Evolutionary conservation across 2,797 vertebrate genomes (phyloP).

Genomic region (Notoglanidium macrostoma): DNA sequence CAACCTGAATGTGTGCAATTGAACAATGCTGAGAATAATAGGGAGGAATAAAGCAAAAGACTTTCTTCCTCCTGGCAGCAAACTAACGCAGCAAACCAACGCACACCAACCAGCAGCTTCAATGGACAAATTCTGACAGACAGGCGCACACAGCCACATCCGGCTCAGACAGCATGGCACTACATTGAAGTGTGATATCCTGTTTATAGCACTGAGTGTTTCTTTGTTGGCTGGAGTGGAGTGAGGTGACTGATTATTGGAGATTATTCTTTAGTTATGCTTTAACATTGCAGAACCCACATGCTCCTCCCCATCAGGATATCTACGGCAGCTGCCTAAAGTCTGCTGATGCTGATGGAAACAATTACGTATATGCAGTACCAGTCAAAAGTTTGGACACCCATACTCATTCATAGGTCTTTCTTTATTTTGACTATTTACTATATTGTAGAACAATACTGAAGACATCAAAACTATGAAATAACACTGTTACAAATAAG

Average conservation of each 20-base stretch:
- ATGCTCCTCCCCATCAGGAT: conserved; percentile 1
- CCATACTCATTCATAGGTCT: too few relatives aligned
- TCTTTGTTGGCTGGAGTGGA: background rate
- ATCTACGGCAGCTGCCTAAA: conserved; percentile 20
- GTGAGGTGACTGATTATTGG: background rate
- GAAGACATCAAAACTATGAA: too few relatives aligned
- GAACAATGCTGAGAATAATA: background rate
- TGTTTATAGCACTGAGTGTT: background rate
- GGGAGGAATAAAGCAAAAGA: background rate
- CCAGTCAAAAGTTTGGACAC: background rate
- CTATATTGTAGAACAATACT: background rate
- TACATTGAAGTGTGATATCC: background rate
- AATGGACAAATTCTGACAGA: background rate
- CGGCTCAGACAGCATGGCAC: background rate
- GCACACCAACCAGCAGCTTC: background rate
- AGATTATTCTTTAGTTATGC: background rate
- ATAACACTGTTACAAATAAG: too few relatives aligned
- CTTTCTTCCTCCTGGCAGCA: background rate
- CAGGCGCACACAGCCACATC: background rate
- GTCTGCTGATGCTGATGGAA: conserved; percentile 14
- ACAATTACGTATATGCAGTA: background rate
- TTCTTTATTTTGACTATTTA: too few relatives aligned
- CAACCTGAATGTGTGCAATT: background rate
- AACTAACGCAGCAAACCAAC: background rate
- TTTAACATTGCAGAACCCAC: background rate